Conservation (phyloP, 2,797 vertebrate genomes). For the Characodon lateralis region DNA sequence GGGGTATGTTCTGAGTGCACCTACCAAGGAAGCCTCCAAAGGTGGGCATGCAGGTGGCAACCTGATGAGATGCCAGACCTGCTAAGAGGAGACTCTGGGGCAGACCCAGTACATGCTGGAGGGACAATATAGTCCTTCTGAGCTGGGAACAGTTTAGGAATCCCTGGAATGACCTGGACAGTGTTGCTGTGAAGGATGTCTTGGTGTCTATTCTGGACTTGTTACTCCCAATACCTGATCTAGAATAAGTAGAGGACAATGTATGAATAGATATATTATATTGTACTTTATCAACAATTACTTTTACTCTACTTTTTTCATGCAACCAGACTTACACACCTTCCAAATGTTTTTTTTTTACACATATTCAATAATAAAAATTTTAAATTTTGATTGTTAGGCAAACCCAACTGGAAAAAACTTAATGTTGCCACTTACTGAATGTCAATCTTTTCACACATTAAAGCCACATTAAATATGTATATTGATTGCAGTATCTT, state of each 20-base stretch:
- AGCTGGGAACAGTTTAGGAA: neutral
- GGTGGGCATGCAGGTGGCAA: too few relatives aligned
- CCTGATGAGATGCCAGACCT: too few relatives aligned
- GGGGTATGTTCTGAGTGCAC: too few relatives aligned
- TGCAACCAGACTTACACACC: neutral
- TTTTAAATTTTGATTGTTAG: neutral
- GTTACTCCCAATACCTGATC: too few relatives aligned
- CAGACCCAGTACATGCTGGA: too few relatives aligned
- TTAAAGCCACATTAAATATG: neutral
- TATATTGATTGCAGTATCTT: neutral
- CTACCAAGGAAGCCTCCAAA: too few relatives aligned
- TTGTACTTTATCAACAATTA: neutral
- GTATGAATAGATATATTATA: too few relatives aligned
- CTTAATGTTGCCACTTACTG: neutral
- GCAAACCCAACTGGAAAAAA: neutral
- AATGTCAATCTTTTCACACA: neutral
- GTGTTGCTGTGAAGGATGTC: too few relatives aligned
- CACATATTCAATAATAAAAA: neutral
- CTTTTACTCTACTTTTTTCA: neutral
- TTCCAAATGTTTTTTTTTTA: neutral
- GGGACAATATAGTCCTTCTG: neutral
- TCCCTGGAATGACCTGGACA: too few relatives aligned
- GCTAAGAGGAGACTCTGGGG: too few relatives aligned
- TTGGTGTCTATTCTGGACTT: too few relatives aligned
- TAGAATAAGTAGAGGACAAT: too few relatives aligned